Evolutionary conservation across 1,140 invertebrate species (phyloP), one percentile per base, ranked within the genome.

Genomic region (Drosophila kohkoa): DNA sequence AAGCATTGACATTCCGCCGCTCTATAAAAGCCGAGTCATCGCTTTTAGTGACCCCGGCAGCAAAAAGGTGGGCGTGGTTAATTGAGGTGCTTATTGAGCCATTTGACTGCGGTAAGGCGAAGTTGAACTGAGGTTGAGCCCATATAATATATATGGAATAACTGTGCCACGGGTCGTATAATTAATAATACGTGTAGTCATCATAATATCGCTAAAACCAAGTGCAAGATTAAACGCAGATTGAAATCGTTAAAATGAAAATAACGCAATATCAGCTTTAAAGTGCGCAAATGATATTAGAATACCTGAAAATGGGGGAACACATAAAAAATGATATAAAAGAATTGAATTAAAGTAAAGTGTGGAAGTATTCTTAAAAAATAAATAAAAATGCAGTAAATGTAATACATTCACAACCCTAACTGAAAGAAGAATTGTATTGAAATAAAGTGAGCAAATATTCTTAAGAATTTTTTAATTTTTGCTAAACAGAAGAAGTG

Each of bases 81-180:
- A 68, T 60, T 60, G 43, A 60, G 60, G 71, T 55, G 55, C 41
- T 74, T 74, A 68, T 74, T 68, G 41, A 74, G 64, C 13, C 55
- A 55, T 68, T 74, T 74, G 54, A 1, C 13, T 2, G 35, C 20
- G 20, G 20, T 25, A 25, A 25, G 0, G 20, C 20, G 3, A 25
- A 38, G 35, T 10, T 38, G 8, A 38, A 10, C 16, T 10, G 30
- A 15, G 48, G 28, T 25, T 69, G 10, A 52, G 43, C 5, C 8
- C 15, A 41, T 57, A 58, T 67, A 45, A 58, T 59, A 59, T 35
- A 58, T 59, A 59, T 45, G 15, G 35, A 38, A 20, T 55, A n/a
- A 43, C 30, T 32, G 13, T n/a, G 43, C 25, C 11, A 32, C 45
- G 30, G 45, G n/a, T 41, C 35, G 35, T 65, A 54, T 65, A 54